These are phyloP conservation scores for Coreoperca whiteheadi DNA, from an alignment of 2,113 vertebrate species.

Conservation along the genomic window DNA sequence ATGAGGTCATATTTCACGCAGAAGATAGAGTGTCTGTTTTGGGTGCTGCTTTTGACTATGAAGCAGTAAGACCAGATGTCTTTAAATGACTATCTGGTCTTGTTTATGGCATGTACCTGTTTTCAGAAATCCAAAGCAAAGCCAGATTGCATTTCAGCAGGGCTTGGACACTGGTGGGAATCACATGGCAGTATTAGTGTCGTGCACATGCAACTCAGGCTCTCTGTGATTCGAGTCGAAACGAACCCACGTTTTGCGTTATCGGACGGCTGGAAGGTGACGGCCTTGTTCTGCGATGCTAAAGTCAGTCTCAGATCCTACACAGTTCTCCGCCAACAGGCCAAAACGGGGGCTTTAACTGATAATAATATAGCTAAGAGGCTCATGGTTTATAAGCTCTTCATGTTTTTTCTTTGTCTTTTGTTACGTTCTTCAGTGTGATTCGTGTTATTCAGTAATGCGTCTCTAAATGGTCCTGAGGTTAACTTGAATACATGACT, in stretches of 20 bases:
- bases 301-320: neutral
- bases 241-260: constrained; percentile 11
- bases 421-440: neutral
- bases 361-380: neutral
- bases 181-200: constrained; percentile 8
- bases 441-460: neutral
- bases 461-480: neutral
- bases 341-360: neutral
- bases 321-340: neutral
- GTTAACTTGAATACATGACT: neutral
- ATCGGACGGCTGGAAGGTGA: constrained; percentile 6
- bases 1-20: constrained; percentile 59
- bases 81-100: constrained; percentile 37
- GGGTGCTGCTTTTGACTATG: neutral
- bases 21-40: constrained; percentile 17
- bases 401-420: neutral
- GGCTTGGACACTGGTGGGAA: constrained; percentile 7
- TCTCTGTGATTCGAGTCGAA: neutral
- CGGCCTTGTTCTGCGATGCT: constrained; percentile 4
- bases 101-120: constrained; percentile 59
- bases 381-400: neutral
- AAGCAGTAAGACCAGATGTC: constrained; percentile 27
- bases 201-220: neutral
- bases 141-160: constrained; percentile 14
- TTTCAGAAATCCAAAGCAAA: constrained; percentile 44